A percentile compares a stretch with the other conserved stretches of the same genome.
Conservation (phyloP, 2,888 invertebrate species). For the Nebria brevicollis region DNA sequence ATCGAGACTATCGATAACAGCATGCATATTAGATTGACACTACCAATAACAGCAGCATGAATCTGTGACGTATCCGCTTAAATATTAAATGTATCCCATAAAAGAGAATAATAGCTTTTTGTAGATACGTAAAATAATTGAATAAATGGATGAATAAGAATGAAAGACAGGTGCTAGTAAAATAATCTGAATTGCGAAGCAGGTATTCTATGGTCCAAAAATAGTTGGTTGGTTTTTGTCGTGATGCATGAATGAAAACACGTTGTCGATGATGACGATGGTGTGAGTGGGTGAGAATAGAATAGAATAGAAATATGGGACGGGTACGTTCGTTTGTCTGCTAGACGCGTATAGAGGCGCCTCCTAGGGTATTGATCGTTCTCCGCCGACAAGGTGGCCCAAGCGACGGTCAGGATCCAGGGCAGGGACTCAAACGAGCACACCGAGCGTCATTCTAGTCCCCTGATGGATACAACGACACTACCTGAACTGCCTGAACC, state of each 20-base stretch:
- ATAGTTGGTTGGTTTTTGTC: background rate
- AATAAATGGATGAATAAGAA: too few species aligned
- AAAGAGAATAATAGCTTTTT: too few species aligned
- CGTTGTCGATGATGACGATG: conserved; percentile 1
- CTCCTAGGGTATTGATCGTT: conserved; percentile 52
- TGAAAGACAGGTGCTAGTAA: background rate
- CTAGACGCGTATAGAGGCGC: conserved; percentile 47
- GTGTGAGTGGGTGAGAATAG: background rate
- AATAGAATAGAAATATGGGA: conserved; percentile 7
- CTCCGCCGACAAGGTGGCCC: conserved; percentile 21
- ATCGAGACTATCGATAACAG: too few species aligned
- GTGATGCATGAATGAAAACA: background rate
- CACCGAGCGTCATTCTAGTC: background rate
- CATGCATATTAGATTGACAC: too few species aligned
- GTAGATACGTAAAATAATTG: too few species aligned
- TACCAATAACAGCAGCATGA: too few species aligned
- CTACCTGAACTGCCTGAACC: background rate
- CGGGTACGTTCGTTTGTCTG: conserved; percentile 46
- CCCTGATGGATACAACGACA: conserved; percentile 10
- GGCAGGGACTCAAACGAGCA: background rate
- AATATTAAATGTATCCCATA: too few species aligned
- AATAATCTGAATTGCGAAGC: conserved; percentile 20
- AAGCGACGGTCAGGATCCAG: conserved; percentile 15
- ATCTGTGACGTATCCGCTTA: too few species aligned
- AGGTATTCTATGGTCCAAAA: background rate